Percentiles rank a stretch among this genome's conserved stretches.
phyloP scores from a whole-genome alignment of 2,797 vertebrate species.

The Centropyge bicolor region DNA sequence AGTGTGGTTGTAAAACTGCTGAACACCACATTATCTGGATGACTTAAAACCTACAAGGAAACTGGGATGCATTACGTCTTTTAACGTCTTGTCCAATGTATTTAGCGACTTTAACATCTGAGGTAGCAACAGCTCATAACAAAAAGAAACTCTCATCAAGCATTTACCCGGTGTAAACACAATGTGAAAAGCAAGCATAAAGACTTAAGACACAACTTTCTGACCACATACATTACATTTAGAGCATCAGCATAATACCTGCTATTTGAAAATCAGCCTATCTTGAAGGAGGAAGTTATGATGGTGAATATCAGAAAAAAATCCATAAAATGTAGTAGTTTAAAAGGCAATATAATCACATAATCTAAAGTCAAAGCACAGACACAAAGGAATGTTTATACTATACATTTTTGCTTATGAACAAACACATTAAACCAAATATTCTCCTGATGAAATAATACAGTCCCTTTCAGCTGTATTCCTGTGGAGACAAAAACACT shows the following conservation, averaged over 20 bases:
- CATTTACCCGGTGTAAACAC: constrained; percentile 1
- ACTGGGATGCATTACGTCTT: constrained; percentile 64
- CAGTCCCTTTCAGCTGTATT: background rate
- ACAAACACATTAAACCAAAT: background rate
- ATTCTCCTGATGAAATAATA: background rate
- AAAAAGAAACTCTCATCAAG: background rate
- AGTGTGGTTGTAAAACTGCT: constrained; percentile 45
- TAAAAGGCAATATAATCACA: background rate
- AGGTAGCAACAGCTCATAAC: constrained; percentile 25
- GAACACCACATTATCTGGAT: constrained; percentile 48
- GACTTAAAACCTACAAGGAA: constrained; percentile 43
- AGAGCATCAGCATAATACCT: background rate
- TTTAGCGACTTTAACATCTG: constrained; percentile 20
- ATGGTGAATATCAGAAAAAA: constrained; percentile 1
- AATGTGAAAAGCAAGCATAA: constrained; percentile 1
- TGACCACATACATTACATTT: background rate
- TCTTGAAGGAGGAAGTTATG: constrained; percentile 9
- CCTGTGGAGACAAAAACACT: background rate
- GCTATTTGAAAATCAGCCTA: background rate
- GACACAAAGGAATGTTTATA: background rate
- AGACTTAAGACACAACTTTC: constrained; percentile 13
- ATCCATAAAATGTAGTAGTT: background rate
- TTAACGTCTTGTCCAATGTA: constrained; percentile 30
- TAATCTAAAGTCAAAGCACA: background rate
- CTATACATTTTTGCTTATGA: background rate